Percentiles rank a stretch among this genome's conserved stretches.
These are phyloP conservation scores for Dasypogon diadema DNA, from an alignment of 2,888 invertebrate species.

Conservation along the genomic window DNA sequence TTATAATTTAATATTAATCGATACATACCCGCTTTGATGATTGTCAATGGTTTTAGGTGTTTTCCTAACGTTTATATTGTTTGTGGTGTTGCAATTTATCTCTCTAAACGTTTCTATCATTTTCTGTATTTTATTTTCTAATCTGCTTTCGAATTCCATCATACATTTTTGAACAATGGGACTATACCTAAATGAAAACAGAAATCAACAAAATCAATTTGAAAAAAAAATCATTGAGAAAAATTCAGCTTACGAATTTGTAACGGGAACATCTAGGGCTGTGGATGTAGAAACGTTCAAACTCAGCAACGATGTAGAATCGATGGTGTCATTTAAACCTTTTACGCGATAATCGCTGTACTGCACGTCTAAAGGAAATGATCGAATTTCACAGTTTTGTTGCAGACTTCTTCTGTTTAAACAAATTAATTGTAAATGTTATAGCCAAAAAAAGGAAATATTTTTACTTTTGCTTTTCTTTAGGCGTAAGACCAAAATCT, in stretches of 20 bases:
- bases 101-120: slow-evolving; percentile 58
- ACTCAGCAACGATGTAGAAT: slow-evolving; percentile 59
- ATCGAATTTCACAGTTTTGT: not conserved
- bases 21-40: slow-evolving; percentile 6
- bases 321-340: slow-evolving; percentile 55
- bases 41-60: not conserved
- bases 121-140: slow-evolving; percentile 59
- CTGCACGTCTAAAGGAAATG: not conserved
- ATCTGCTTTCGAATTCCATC: slow-evolving; percentile 58
- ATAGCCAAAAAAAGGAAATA: not conserved
- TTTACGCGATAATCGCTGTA: not conserved
- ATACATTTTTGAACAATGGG: slow-evolving; percentile 61
- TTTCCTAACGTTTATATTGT: not conserved
- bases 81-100: not conserved
- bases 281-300: slow-evolving; percentile 62
- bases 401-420: not conserved
- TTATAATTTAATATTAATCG: too few species aligned
- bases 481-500: slow-evolving; percentile 60
- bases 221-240: not conserved
- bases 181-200: slow-evolving; percentile 57
- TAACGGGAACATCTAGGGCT: slow-evolving; percentile 57
- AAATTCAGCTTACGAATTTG: slow-evolving; percentile 53
- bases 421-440: too few species aligned
- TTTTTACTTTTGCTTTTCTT: slow-evolving; percentile 59
- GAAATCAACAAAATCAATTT: too few species aligned